These are phyloP conservation scores for Gymnosoma rotundatum DNA, from an alignment of 2,888 invertebrate species.

Conservation along the genomic window DNA sequence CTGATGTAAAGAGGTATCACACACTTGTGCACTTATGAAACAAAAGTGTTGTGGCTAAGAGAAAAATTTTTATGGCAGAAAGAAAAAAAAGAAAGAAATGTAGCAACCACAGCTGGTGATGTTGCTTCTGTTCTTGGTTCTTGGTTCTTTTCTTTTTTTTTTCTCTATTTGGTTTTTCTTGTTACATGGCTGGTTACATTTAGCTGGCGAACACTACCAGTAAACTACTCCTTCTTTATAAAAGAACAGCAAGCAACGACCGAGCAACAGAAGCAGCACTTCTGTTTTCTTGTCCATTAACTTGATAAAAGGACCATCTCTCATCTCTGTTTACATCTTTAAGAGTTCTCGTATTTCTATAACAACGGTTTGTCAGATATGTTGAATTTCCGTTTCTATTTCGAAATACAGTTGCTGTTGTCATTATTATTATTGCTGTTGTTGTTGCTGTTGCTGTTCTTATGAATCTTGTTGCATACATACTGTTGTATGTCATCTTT, in stretches of 20 bases:
- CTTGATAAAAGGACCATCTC: constrained; percentile 30
- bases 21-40: not conserved
- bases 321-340: constrained; percentile 25
- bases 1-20: constrained; percentile 4
- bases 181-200: constrained; percentile 52
- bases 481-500: constrained; percentile 37
- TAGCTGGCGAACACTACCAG: constrained; percentile 35
- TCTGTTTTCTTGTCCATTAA: constrained; percentile 33
- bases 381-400: constrained; percentile 36
- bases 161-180: constrained; percentile 40
- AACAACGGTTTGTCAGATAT: constrained; percentile 1
- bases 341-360: constrained; percentile 39
- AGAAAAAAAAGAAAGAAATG: constrained; percentile 25
- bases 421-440: not conserved
- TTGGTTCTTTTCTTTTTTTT: not conserved
- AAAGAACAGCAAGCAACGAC: not conserved
- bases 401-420: not conserved
- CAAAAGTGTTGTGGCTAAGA: not conserved
- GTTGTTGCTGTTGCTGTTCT: constrained; percentile 13
- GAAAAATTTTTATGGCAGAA: too few species aligned
- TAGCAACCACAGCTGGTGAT: constrained; percentile 56
- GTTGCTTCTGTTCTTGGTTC: not conserved
- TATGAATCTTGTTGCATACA: not conserved
- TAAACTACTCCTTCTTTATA: constrained; percentile 5
- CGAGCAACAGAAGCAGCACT: constrained; percentile 11